Percentiles rank a stretch among this genome's conserved stretches.
phyloP scores from a whole-genome alignment of 2,797 vertebrate genomes.

The Remorina albescens region DNA sequence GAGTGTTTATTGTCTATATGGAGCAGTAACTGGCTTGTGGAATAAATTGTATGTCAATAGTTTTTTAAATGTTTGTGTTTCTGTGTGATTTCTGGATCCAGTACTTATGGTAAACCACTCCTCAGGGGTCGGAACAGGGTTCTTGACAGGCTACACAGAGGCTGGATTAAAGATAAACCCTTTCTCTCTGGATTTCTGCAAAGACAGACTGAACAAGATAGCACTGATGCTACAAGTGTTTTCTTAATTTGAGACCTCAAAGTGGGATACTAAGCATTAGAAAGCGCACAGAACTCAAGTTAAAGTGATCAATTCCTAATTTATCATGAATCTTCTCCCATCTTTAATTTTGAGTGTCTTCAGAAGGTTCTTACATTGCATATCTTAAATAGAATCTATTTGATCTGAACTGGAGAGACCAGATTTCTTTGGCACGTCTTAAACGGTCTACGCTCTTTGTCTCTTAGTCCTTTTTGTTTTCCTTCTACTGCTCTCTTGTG shows the following conservation, averaged over 20 bases:
- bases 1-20: constrained; percentile 14
- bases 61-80: constrained; percentile 7
- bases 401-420: constrained; percentile 57
- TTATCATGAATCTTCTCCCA: constrained; percentile 25
- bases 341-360: constrained; percentile 42
- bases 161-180: constrained; percentile 29
- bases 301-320: constrained; percentile 52
- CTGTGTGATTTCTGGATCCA: background rate
- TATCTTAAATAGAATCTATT: constrained; percentile 67
- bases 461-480: constrained; percentile 32
- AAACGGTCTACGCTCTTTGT: constrained; percentile 29
- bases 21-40: background rate
- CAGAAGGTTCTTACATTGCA: constrained; percentile 42
- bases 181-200: constrained; percentile 7
- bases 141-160: background rate
- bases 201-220: constrained; percentile 20
- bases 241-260: constrained; percentile 29
- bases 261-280: constrained; percentile 27
- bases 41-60: constrained; percentile 3
- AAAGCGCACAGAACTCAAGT: constrained; percentile 31
- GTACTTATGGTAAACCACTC: constrained; percentile 20
- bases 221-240: constrained; percentile 16
- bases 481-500: constrained; percentile 39
- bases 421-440: constrained; percentile 41
- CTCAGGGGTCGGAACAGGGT: constrained; percentile 3